These are phyloP conservation scores for Erebia ligea DNA, from an alignment of 2,888 invertebrate genomes.

Conservation along the genomic window DNA sequence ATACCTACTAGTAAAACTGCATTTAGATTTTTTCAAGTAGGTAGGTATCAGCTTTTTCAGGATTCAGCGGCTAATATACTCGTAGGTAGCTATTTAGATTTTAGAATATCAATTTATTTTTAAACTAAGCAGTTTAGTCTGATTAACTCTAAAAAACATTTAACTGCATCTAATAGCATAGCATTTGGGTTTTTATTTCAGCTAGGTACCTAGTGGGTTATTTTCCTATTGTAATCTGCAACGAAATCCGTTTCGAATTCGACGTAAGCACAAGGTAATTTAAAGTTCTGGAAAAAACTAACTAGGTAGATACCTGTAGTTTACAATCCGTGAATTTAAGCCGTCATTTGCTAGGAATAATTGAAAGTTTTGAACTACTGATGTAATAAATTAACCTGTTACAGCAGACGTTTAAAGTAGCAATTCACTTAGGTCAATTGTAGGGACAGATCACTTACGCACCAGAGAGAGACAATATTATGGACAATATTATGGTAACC, in stretches of 20 bases:
- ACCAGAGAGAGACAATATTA: neutral
- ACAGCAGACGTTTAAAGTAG: slow-evolving; percentile 51
- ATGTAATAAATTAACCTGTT: slow-evolving; percentile 71
- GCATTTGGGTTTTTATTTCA: neutral
- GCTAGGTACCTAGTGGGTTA: no score
- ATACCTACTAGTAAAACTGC: no score
- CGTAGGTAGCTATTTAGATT: no score
- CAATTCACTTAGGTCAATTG: slow-evolving; percentile 55
- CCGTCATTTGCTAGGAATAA: slow-evolving; percentile 50
- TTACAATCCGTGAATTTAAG: slow-evolving; percentile 37
- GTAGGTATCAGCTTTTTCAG: no score
- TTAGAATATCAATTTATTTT: no score
- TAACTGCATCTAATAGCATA: no score
- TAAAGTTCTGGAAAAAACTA: slow-evolving; percentile 34
- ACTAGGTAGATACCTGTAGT: neutral
- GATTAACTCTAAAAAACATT: no score
- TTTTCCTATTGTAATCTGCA: neutral
- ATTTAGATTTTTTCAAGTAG: no score
- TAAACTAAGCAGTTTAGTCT: no score
- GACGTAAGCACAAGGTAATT: slow-evolving; percentile 32
- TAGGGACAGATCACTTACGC: slow-evolving; percentile 31
- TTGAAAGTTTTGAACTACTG: slow-evolving; percentile 73
- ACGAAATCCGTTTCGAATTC: slow-evolving; percentile 13
- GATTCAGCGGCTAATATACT: no score
- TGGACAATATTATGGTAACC: no score